Percentiles rank a stretch among this genome's conserved stretches.
Evolutionary conservation across 2,113 vertebrate genomes (phyloP).

Genomic region (Vimba vimba): DNA sequence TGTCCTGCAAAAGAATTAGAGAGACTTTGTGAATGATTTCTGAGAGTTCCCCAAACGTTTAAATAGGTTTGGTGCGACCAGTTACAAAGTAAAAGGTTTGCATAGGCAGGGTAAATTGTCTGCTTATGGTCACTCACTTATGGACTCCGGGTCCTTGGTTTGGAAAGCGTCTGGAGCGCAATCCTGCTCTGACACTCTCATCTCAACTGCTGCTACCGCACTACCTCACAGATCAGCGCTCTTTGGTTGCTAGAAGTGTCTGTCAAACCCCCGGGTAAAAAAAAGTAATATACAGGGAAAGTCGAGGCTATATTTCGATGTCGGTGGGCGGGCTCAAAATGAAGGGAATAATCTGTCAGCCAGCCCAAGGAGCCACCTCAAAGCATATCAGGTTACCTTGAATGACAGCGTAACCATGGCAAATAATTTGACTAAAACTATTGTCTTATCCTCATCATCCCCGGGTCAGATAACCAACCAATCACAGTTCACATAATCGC

Average conservation of each 20-base stretch:
- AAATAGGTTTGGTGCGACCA: not conserved
- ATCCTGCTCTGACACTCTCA: conserved; percentile 72
- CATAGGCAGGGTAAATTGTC: conserved; percentile 19
- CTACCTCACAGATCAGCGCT: conserved; percentile 58
- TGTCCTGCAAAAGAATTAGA: not conserved
- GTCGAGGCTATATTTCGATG: conserved; percentile 79
- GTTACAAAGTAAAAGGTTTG: conserved; percentile 2
- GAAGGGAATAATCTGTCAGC: conserved; percentile 86
- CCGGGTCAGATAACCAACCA: conserved; percentile 98
- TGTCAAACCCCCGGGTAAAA: conserved; percentile 76
- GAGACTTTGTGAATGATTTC: not conserved
- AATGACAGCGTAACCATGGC: conserved; percentile 99
- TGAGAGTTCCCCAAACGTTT: not conserved
- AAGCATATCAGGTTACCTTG: conserved; percentile 93
- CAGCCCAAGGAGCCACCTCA: conserved; percentile 90
- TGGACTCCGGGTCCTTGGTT: conserved; percentile 3
- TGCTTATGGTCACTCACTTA: conserved; percentile 34
- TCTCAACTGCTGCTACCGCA: conserved; percentile 59
- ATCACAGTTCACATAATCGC: conserved; percentile 95
- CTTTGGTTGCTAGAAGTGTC: conserved; percentile 83
- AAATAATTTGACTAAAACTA: conserved; percentile 99
- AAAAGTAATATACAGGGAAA: conserved; percentile 69
- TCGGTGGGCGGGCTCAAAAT: conserved; percentile 80
- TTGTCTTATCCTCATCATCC: conserved; percentile 98
- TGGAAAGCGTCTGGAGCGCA: conserved; percentile 27